A percentile compares a stretch with the other conserved stretches of the same genome.
Evolutionary conservation across 2,113 vertebrate genomes (phyloP).

Genomic region (Bujurquina vittata): DNA sequence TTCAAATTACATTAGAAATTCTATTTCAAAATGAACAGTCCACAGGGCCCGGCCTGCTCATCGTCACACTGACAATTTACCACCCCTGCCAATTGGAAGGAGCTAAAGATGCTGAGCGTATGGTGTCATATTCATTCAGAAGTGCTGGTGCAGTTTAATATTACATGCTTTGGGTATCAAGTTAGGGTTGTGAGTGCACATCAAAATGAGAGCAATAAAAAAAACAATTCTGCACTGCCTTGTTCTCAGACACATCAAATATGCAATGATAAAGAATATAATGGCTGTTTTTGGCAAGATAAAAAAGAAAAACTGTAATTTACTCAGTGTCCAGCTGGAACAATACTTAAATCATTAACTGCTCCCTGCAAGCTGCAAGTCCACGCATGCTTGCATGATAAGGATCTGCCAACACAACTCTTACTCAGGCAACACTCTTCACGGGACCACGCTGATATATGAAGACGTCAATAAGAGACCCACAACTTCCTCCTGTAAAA

Average conservation of each 20-base stretch:
- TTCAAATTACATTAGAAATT: conserved; percentile 57
- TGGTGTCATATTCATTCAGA: conserved; percentile 56
- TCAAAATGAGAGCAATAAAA: conserved; percentile 34
- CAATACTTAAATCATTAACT: conserved; percentile 21
- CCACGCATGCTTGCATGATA: background rate
- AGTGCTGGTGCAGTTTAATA: conserved; percentile 53
- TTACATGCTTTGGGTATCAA: conserved; percentile 41
- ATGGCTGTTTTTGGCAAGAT: background rate
- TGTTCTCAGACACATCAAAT: conserved; percentile 5
- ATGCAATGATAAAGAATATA: background rate
- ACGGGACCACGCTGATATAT: conserved; percentile 38
- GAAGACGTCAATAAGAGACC: conserved; percentile 40
- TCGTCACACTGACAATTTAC: conserved; percentile 43
- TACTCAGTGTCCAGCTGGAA: conserved; percentile 31
- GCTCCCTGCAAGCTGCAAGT: conserved; percentile 29
- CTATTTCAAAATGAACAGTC: conserved; percentile 38
- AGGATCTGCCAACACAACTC: conserved; percentile 59
- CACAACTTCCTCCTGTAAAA: conserved; percentile 54
- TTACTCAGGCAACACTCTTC: conserved; percentile 35
- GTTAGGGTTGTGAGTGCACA: background rate
- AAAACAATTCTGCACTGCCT: conserved; percentile 27
- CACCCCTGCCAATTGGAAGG: conserved; percentile 42
- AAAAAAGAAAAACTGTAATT: background rate
- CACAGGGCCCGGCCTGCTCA: conserved; percentile 14
- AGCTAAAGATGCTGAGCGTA: conserved; percentile 18